phyloP scores from a whole-genome alignment of 23 tunicate species.

The Oikopleura dioica region DNA sequence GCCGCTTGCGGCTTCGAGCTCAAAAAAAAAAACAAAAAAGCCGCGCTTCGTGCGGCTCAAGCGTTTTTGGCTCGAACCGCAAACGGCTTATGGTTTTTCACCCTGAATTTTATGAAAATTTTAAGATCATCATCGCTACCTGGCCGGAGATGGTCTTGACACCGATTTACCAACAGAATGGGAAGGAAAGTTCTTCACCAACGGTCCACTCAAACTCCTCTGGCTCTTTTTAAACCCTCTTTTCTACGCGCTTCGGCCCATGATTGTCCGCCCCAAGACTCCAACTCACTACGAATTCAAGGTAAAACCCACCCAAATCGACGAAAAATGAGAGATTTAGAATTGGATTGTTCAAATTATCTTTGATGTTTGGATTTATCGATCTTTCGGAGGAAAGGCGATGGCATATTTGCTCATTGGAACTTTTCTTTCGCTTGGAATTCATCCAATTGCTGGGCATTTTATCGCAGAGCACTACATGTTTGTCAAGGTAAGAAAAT shows the following conservation, averaged over 20 bases:
- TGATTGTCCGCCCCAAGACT: conserved; percentile 51
- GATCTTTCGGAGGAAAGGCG: conserved; percentile 64
- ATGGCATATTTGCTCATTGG: conserved; percentile 49
- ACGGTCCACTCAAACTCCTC: conserved; percentile 46
- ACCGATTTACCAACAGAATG: conserved; percentile 55
- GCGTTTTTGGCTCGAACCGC: no score
- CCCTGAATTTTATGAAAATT: no score
- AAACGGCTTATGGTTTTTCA: no score
- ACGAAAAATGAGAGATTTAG: no score
- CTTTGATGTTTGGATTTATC: conserved; percentile 45
- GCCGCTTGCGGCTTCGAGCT: no score
- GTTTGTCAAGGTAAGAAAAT: conserved; percentile 26
- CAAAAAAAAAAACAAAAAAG: no score
- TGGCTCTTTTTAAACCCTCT: conserved; percentile 71
- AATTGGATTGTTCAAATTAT: conserved; percentile 44
- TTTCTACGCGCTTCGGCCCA: conserved; percentile 59
- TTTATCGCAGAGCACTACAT: conserved; percentile 93
- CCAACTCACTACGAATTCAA: neutral
- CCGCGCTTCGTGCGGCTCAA: no score
- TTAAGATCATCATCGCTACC: conserved; percentile 21
- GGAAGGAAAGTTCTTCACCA: conserved; percentile 63
- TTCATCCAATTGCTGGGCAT: conserved; percentile 83
- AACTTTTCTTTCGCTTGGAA: conserved; percentile 41
- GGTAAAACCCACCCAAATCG: no score
- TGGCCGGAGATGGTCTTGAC: conserved; percentile 72